Conservation (phyloP, 2,888 invertebrate species). For the Euphydryas editha region DNA sequence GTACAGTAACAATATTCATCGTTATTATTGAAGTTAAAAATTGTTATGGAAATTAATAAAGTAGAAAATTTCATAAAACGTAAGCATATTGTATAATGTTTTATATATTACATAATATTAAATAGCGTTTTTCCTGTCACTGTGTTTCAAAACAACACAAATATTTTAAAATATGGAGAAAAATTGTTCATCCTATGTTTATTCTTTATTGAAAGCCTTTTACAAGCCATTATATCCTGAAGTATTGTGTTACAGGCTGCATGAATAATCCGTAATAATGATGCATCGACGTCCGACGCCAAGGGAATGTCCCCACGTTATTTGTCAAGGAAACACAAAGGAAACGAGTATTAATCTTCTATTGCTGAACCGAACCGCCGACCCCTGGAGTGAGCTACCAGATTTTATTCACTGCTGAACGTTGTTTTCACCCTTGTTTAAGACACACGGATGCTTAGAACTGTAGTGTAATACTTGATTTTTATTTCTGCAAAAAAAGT, state of each 20-base stretch:
- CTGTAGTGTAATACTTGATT: not conserved
- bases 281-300: slow-evolving; percentile 58
- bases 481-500: not conserved
- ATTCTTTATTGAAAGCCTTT: slow-evolving; percentile 14
- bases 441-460: slow-evolving; percentile 43
- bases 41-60: no score
- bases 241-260: slow-evolving; percentile 41
- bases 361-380: slow-evolving; percentile 57
- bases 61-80: no score
- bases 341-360: slow-evolving; percentile 79
- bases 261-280: slow-evolving; percentile 60
- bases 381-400: slow-evolving; percentile 76
- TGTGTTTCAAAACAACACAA: not conserved
- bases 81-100: no score
- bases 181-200: slow-evolving; percentile 13
- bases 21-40: no score
- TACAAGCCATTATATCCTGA: slow-evolving; percentile 14
- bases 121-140: no score
- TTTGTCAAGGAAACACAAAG: slow-evolving; percentile 68
- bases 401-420: slow-evolving; percentile 62
- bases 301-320: slow-evolving; percentile 58
- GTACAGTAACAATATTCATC: no score
- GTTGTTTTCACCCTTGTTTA: slow-evolving; percentile 48
- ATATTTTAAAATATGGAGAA: not conserved
- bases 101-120: no score